Evolutionary conservation across 2,113 vertebrate genomes (phyloP), one percentile per base, ranked within the genome.

Genomic region (Marmota flaviventris): DNA sequence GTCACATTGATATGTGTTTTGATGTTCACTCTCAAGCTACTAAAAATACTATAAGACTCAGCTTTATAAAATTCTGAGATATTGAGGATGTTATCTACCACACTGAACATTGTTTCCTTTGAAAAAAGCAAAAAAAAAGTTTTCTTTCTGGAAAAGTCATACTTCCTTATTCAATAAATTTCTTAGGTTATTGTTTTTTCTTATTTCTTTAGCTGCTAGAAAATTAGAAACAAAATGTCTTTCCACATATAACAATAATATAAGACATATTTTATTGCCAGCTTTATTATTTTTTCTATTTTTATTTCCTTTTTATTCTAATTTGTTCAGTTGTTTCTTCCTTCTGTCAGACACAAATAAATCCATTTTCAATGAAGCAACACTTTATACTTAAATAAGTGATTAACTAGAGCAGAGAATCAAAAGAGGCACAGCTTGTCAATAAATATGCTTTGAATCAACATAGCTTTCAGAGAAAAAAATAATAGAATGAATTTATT

Each of bases 41-140:
- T 72, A 48, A 81, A 87, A 90, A 88, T 76, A 97, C 70, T 94
- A 25, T 84, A 92, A 87, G 34, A 94, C n/a, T 39, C 25, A 51
- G 12, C 8, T 81, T 13, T 81, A 63, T 27, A 85, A 75, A 95
- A 91, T 85, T 81, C 78, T 85, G 17, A 96, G 72, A 76, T 96
- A 95, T 18, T 93, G 58, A 95, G 75, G 72, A 65, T 85, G 56
- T 84, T 83, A 70, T 65, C 48, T 63, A 75, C 77, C 17, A 58
- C 27, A 93, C 0, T 45, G 3, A 90, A 63, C 8, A 63, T 8
- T 84, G 48, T 51, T 87, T 25, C 45, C 69, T 87, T 53, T 91
- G 48, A 86, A 32, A 77, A 92, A 58, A 48, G 5, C 34, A 63
- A 56, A 58, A 48, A 48, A 65, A 58, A 77, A 18, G 9, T 13